Percentiles rank a stretch among this genome's conserved stretches.
phyloP scores from a whole-genome alignment of 2,888 invertebrate genomes.

The Hypomecis atomaria region DNA sequence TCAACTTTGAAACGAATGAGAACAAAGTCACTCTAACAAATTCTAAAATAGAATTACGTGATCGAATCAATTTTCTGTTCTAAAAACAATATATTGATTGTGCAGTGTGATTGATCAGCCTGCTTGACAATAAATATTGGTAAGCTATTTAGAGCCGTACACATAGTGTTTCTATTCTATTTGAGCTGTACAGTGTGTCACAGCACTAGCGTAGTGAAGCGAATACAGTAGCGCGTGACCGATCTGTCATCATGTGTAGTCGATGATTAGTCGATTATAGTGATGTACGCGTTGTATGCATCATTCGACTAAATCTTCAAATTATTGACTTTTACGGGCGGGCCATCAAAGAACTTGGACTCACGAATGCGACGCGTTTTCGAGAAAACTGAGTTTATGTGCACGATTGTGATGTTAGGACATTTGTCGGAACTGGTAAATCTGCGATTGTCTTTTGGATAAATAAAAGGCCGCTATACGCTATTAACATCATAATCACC shows the following conservation, averaged over 20 bases:
- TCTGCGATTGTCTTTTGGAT: conserved; percentile 36
- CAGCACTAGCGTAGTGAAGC: conserved; percentile 39
- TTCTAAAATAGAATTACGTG: conserved; percentile 37
- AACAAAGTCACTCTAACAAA: conserved; percentile 20
- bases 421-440: conserved; percentile 39
- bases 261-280: conserved; percentile 62
- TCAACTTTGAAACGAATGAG: not conserved
- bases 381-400: conserved; percentile 71
- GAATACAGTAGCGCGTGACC: conserved; percentile 36
- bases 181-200: not conserved
- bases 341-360: conserved; percentile 72
- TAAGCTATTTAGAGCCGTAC: conserved; percentile 1
- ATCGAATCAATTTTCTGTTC: conserved; percentile 43
- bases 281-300: conserved; percentile 38
- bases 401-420: conserved; percentile 67
- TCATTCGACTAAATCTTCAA: conserved; percentile 45
- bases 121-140: conserved; percentile 21
- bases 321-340: conserved; percentile 67
- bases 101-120: conserved; percentile 42
- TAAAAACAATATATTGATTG: conserved; percentile 44
- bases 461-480: conserved; percentile 23
- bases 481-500: not conserved
- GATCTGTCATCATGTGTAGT: conserved; percentile 58
- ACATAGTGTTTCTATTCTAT: no score
- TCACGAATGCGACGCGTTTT: conserved; percentile 76